Evolutionary conservation across 2,888 invertebrate species (phyloP).

Genomic region (Papilio demoleus): DNA sequence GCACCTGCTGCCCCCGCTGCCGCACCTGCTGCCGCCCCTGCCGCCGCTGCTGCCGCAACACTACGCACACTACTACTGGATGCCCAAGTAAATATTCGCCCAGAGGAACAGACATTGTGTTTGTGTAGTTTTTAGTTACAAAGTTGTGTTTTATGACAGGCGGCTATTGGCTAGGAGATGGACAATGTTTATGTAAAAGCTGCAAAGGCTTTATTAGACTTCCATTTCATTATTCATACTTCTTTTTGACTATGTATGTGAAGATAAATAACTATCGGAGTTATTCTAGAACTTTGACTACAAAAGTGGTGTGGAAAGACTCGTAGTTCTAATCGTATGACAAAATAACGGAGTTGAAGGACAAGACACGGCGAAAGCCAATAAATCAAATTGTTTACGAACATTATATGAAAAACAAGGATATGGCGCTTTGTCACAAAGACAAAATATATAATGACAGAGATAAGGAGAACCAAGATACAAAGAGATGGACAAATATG

Average conservation of each 20-base stretch:
- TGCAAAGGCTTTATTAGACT: background rate
- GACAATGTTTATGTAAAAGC: background rate
- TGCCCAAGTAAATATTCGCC: conserved; percentile 1
- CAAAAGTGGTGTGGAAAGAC: too few species aligned
- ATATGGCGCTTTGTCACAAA: background rate
- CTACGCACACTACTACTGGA: background rate
- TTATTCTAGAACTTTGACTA: too few species aligned
- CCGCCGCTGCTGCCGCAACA: background rate
- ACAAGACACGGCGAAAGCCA: background rate
- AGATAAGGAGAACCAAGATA: too few species aligned
- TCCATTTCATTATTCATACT: background rate
- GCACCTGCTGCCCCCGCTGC: background rate
- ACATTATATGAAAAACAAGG: background rate
- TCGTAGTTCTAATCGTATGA: background rate
- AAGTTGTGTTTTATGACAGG: background rate
- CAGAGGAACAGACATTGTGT: too few species aligned
- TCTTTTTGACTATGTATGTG: background rate
- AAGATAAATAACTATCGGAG: background rate
- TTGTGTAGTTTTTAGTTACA: too few species aligned
- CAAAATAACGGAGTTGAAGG: background rate
- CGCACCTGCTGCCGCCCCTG: background rate
- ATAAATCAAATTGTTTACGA: background rate
- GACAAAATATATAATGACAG: background rate
- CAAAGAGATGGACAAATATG: too few species aligned
- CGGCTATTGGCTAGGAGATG: background rate